Percentiles rank a stretch among this genome's conserved stretches.
phyloP scores from a whole-genome alignment of 2,888 invertebrate genomes.

The Formica aserva region DNA sequence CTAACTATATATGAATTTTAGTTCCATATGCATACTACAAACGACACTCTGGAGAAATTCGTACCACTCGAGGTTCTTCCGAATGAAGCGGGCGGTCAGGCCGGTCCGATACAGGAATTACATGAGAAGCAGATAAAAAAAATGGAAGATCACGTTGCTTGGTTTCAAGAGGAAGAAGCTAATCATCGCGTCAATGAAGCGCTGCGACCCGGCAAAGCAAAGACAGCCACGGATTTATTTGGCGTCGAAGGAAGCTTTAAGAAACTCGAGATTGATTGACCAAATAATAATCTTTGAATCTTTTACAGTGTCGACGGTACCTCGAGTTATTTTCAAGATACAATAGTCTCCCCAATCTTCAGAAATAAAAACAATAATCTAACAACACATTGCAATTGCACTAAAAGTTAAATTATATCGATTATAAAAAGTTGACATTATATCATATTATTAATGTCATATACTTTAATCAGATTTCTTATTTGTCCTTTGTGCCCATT shows the following conservation, averaged over 20 bases:
- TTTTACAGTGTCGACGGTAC: not conserved
- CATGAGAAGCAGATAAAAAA: slow-evolving; percentile 75
- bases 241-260: slow-evolving; percentile 92
- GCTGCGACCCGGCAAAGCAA: slow-evolving; percentile 89
- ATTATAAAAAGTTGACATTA: not conserved
- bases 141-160: slow-evolving; percentile 82
- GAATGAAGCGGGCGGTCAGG: slow-evolving; percentile 89
- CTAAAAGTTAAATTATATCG: not conserved
- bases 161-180: slow-evolving; percentile 86
- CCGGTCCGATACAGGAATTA: slow-evolving; percentile 82
- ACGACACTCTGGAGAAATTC: slow-evolving; percentile 86
- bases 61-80: slow-evolving; percentile 88
- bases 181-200: slow-evolving; percentile 88
- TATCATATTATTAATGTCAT: not conserved
- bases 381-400: not conserved
- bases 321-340: not conserved
- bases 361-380: not conserved
- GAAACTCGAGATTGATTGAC: slow-evolving; percentile 90
- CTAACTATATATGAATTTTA: slow-evolving; percentile 60
- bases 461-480: slow-evolving; percentile 5
- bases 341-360: not conserved
- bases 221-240: slow-evolving; percentile 88
- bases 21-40: slow-evolving; percentile 87
- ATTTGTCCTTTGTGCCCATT: not conserved
- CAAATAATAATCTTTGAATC: not conserved